Percentiles rank a stretch among this genome's conserved stretches.
Evolutionary conservation across 2,888 invertebrate species (phyloP).

Genomic region (Leuctra nigra): DNA sequence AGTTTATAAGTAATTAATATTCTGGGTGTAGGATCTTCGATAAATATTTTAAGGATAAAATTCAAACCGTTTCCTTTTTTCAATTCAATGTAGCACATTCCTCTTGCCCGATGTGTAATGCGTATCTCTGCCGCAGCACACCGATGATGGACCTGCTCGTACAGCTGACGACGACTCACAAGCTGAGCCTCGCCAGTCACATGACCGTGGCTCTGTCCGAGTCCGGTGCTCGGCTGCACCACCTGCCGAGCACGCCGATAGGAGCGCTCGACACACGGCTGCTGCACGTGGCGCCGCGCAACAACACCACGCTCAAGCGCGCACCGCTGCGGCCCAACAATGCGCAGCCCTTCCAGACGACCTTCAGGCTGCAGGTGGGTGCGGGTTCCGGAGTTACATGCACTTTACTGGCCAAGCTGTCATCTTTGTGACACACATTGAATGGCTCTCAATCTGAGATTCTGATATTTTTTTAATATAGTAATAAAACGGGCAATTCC

Average conservation of each 20-base stretch:
- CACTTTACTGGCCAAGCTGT: no score
- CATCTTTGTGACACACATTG: no score
- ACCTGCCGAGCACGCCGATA: conserved; percentile 68
- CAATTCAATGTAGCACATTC: no score
- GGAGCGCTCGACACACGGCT: conserved; percentile 44
- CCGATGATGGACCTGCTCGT: conserved; percentile 74
- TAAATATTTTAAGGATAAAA: no score
- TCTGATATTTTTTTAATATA: no score
- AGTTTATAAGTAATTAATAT: no score
- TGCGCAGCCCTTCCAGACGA: conserved; percentile 43
- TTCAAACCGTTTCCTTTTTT: no score
- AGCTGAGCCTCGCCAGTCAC: conserved; percentile 59
- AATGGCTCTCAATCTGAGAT: no score
- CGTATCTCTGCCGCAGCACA: conserved; percentile 56
- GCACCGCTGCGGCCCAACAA: conserved; percentile 32
- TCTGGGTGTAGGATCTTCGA: no score
- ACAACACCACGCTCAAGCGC: conserved; percentile 27
- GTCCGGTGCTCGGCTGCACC: conserved; percentile 53
- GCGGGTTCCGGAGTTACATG: no score
- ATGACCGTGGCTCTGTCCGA: conserved; percentile 57
- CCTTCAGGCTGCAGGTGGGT: conserved; percentile 38
- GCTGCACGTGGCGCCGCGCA: conserved; percentile 43
- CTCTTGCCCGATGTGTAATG: no score
- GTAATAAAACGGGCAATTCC: no score
- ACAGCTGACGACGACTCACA: conserved; percentile 60